These are phyloP conservation scores for Melanerpes aurifrons DNA, from an alignment of 2,113 vertebrate species.

Conservation along the genomic window DNA sequence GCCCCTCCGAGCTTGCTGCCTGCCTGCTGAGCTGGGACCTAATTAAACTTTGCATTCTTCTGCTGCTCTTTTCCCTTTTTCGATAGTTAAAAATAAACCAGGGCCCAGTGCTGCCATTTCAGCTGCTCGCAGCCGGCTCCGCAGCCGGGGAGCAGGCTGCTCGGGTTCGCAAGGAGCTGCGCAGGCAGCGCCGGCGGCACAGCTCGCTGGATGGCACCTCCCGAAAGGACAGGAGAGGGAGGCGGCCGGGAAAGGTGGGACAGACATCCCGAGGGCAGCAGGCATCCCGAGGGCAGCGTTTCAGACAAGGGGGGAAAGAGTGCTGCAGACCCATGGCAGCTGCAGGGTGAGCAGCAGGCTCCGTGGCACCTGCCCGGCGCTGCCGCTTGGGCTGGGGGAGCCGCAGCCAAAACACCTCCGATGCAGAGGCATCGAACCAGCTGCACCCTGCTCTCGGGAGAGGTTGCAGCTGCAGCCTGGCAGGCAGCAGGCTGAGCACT, in stretches of 20 bases:
- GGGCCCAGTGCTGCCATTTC: not conserved
- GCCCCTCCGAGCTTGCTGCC: not conserved
- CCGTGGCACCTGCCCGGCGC: not conserved
- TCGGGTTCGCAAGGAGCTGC: not conserved
- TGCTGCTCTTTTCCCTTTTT: not conserved
- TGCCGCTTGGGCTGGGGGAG: not conserved
- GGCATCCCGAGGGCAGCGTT: not conserved
- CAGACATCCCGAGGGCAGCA: no score
- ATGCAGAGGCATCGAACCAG: not conserved
- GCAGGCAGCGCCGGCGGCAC: not conserved
- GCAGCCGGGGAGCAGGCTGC: not conserved
- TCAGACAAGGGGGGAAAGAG: not conserved
- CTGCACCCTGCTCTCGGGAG: not conserved
- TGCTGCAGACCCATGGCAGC: not conserved
- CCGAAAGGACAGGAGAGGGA: not conserved
- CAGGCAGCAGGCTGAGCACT: not conserved
- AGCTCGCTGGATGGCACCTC: not conserved
- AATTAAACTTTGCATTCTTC: not conserved
- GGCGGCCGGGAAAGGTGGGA: not conserved
- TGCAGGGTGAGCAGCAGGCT: not conserved
- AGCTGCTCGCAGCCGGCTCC: not conserved
- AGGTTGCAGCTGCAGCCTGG: not conserved
- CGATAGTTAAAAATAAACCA: not conserved
- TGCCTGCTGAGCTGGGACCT: fast-evolving
- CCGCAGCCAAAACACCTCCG: not conserved